Evolutionary conservation across 2,113 vertebrate genomes (phyloP), one percentile per base, ranked within the genome.

Genomic region (Brachyistius frenatus): DNA sequence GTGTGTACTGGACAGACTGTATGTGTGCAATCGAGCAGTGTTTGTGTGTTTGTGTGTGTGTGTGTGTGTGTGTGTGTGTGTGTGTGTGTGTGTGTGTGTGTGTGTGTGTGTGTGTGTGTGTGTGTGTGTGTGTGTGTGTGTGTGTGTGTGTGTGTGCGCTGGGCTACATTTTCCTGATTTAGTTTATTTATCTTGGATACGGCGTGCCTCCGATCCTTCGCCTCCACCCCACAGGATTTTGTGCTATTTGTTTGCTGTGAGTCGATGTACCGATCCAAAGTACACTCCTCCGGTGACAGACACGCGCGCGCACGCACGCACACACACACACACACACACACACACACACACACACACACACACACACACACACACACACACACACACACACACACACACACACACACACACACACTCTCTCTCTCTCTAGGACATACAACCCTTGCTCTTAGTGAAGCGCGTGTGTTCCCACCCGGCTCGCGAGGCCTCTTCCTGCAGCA

Each of bases 401-500:
- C 60, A 69, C 74, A 81, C 62, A 78, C 16, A 83, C 61, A 76
- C 64, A 71, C 69, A 57, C 66, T 75, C 41, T 54, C 37, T 52
- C 60, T 65, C 69, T 54, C 47, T 13, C 53, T 14, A 41, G 75
- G 69, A 83, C 76, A 46, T 65, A 63, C 60, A 54, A 13, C 52
- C 62, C 32, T 61, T 47, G 7, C 63, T 60, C 15, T 56, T 49
- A 72, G 78, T 70, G 67, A 46, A 63, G 76, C 72, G 47, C 52
- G 73, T 68, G 78, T 77, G 73, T 81, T 68, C 60, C 66, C 57
- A 11, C 68, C 76, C 54, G 16, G 78, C 88, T 86, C 2, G 23
- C 76, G 39, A 84, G 91, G 80, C 85, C 76, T 89, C 90, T 95
- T 93, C 90, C 93, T 94, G 91, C 74, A 30, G 90, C 94, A 95